phyloP scores from a whole-genome alignment of 2,797 vertebrate genomes.

The Falco naumanni region DNA sequence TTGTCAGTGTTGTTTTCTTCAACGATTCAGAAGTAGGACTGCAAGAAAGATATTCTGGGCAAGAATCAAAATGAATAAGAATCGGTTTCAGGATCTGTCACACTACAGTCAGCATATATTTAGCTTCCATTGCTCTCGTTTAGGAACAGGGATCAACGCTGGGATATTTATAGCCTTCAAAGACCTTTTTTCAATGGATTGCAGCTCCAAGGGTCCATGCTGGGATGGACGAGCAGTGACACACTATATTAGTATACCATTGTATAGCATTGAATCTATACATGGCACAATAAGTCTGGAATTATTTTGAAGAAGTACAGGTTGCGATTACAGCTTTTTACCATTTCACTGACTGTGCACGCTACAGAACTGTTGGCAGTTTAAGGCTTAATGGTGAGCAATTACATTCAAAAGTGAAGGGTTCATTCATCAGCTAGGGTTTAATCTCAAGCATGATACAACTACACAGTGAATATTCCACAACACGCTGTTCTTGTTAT shows the following conservation, averaged over 20 bases:
- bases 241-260: neutral
- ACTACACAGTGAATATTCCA: conserved; percentile 5
- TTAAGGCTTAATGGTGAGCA: conserved; percentile 43
- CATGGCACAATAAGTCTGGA: neutral
- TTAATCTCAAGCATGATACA: conserved; percentile 45
- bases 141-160: neutral
- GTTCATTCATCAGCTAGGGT: conserved; percentile 54
- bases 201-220: neutral
- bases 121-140: conserved; percentile 35
- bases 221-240: neutral
- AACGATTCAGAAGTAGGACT: neutral
- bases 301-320: neutral
- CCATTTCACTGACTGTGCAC: neutral
- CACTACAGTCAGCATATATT: conserved; percentile 22
- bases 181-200: neutral
- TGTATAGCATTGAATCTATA: neutral
- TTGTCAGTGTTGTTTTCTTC: conserved; percentile 46
- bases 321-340: conserved; percentile 24
- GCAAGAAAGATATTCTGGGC: conserved; percentile 44
- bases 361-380: neutral
- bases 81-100: conserved; percentile 29
- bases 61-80: conserved; percentile 41
- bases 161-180: conserved; percentile 31
- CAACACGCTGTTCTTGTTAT: neutral
- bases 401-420: conserved; percentile 49